Evolutionary conservation across 2,113 vertebrate genomes (phyloP).

Genomic region (Gambusia affinis): DNA sequence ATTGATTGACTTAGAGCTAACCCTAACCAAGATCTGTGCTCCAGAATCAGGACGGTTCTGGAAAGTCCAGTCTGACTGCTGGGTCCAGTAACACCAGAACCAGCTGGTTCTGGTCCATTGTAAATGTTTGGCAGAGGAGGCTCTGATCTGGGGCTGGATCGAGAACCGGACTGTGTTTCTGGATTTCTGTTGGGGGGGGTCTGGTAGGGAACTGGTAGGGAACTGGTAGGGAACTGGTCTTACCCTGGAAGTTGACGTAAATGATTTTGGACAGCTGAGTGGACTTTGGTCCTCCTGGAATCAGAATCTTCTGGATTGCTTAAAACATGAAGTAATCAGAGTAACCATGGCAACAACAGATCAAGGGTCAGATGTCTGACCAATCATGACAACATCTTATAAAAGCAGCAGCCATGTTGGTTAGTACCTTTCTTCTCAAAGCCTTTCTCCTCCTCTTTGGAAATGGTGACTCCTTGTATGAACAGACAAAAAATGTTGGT

Average conservation of each 20-base stretch:
- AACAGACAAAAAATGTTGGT: neutral
- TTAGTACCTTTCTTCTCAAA: constrained; percentile 77
- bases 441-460: constrained; percentile 48
- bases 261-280: constrained; percentile 83
- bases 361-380: neutral
- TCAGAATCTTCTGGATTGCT: constrained; percentile 84
- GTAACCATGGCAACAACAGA: constrained; percentile 17
- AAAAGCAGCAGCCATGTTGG: too few species aligned
- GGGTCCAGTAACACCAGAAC: too few species aligned
- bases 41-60: too few species aligned
- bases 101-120: too few species aligned
- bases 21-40: too few species aligned
- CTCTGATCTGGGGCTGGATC: too few species aligned
- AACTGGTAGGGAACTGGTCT: constrained; percentile 54
- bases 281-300: constrained; percentile 83
- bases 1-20: too few species aligned
- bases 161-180: too few species aligned
- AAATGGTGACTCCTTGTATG: neutral
- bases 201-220: too few species aligned
- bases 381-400: neutral
- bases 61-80: too few species aligned
- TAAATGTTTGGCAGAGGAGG: too few species aligned
- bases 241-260: constrained; percentile 85
- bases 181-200: too few species aligned
- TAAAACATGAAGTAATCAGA: constrained; percentile 70